Evolutionary conservation across 2,888 invertebrate genomes (phyloP), one percentile per base, ranked within the genome.

Genomic region (Augiades crinisus): DNA sequence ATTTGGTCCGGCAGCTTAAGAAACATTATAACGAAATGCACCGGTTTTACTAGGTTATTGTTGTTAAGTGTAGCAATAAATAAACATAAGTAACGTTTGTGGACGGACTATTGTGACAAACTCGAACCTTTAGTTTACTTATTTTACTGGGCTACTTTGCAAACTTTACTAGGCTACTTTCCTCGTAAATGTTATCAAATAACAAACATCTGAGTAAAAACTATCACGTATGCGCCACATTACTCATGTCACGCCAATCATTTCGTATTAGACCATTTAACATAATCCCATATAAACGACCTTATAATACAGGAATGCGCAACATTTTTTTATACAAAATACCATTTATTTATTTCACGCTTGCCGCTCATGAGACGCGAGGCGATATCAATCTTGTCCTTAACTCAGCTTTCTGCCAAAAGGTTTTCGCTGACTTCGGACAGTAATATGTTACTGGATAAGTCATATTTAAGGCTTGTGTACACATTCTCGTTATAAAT

Each of bases 321-420:
- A 43, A 50, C 50, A 36, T 50, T 50, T 50, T 49, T 50, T 50
- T 27, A 27, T 43, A 36, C 33, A 37, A 45, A 53, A 53, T 33
- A 63, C 58, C 65, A 56, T 71, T 76, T 73, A 72, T 72, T 74
- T 76, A 73, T 81, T 80, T 78, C 72, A 80, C 70, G 79, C 70
- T 64, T 76, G 80, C 70, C 77, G 70, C 68, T 75, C 70, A 70
- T 44, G 59, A 55, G 55, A 43, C 53, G 33, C 46, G 34, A 10
- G 59, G 59, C 61, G 67, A 74, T 75, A 75, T 68, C 61, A 67
- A 70, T 75, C 68, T 71, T 54, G 47, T 21, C 55, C 64, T 63
- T 62, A 61, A 63, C 52, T 57, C 55, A 37, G 53, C 50, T 53
- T 47, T 43, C 44, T 53, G 50, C 49, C 41, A 56, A 56, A 54